Conservation (phyloP, 2,888 invertebrate genomes). For the Nomada fabriciana region DNA sequence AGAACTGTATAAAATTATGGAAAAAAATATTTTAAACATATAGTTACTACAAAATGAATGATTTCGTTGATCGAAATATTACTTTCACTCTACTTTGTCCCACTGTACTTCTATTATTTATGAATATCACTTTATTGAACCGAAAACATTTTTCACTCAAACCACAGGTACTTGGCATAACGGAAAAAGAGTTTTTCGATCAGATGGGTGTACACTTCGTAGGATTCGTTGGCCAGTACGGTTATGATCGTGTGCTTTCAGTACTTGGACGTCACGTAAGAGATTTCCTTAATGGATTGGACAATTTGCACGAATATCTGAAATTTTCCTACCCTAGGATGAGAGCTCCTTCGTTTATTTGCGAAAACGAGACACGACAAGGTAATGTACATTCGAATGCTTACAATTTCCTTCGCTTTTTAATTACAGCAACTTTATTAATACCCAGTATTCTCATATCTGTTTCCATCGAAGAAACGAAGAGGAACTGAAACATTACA, state of each 20-base stretch:
- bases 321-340: constrained; percentile 97
- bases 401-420: no score
- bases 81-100: neutral
- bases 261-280: constrained; percentile 97
- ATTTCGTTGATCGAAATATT: neutral
- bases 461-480: neutral
- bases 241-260: constrained; percentile 95
- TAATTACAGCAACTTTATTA: neutral
- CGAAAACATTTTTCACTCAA: constrained; percentile 36
- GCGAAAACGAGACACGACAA: constrained; percentile 96
- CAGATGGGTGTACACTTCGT: constrained; percentile 98
- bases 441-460: neutral
- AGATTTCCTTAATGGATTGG: constrained; percentile 97
- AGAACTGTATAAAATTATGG: no score
- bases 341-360: constrained; percentile 98
- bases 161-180: constrained; percentile 92
- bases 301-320: constrained; percentile 98
- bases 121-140: constrained; percentile 4
- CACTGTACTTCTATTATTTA: no score
- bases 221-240: constrained; percentile 96
- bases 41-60: no score
- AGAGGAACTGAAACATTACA: neutral
- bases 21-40: no score
- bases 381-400: constrained; percentile 66
- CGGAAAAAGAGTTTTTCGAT: constrained; percentile 96